A percentile compares a stretch with the other conserved stretches of the same genome.
Conservation (phyloP, 2,888 invertebrate genomes). For the Tupiocoris notatus region DNA sequence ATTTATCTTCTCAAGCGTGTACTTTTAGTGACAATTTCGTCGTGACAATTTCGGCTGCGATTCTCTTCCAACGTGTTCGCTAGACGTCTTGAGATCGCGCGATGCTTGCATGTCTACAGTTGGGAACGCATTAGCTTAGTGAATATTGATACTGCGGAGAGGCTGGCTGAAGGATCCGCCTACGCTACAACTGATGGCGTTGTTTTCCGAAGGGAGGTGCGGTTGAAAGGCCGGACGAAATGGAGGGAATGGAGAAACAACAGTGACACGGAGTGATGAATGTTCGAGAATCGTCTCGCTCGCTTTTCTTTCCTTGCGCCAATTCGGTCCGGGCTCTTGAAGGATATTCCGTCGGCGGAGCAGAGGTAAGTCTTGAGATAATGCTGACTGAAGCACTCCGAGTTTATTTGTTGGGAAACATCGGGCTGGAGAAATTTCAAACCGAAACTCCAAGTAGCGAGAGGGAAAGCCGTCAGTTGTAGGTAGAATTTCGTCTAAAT, state of each 20-base stretch:
- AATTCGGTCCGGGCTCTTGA: neutral
- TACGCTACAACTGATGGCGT: conserved; percentile 24
- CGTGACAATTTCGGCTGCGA: too few relatives aligned
- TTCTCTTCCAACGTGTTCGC: neutral
- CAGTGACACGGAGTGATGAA: conserved; percentile 38
- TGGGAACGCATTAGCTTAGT: neutral
- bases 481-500: too few relatives aligned
- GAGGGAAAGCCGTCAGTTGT: too few relatives aligned
- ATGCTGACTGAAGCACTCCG: neutral
- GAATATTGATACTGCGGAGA: neutral
- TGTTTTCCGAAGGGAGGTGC: conserved; percentile 18
- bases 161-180: neutral
- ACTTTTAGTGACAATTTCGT: too few relatives aligned
- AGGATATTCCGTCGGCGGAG: neutral
- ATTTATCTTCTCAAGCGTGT: too few relatives aligned
- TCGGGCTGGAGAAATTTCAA: too few relatives aligned
- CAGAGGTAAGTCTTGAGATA: neutral
- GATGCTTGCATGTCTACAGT: neutral
- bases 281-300: conserved; percentile 21
- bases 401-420: too few relatives aligned
- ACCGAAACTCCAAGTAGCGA: too few relatives aligned
- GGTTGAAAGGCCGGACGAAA: conserved; percentile 8
- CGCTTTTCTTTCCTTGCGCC: neutral
- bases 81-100: neutral
- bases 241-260: conserved; percentile 35